Evolutionary conservation across 1,140 invertebrate genomes (phyloP), one percentile per base, ranked within the genome.

Genomic region (Camponotus floridanus): DNA sequence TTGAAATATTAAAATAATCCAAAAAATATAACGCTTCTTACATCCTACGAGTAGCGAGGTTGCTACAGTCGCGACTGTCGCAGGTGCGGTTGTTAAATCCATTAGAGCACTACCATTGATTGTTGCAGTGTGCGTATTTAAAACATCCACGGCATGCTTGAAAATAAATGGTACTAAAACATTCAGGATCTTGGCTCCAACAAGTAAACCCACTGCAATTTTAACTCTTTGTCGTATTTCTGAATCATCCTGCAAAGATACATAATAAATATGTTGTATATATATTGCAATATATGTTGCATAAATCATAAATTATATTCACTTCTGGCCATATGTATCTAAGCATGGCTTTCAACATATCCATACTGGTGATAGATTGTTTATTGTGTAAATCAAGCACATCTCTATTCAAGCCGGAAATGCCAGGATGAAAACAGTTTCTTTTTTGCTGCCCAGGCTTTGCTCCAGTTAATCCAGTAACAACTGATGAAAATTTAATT

Each of bases 161-260:
- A 99, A 99, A 70, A 99, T 95, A 95, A 99, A 99, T n/a, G 99
- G 99, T 6, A 99, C 99, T 87, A 96, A 95, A 3, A 99, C 98
- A 93, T 99, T 99, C 86, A 99, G 92, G 39, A 98, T 92, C 95
- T 99, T 98, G 36, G 98, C 98, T 57, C 97, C 97, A 67, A 98
- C 96, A 42, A 98, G 94, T 64, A 99, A 95, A 59, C 97, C 96
- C 33, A 99, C 88, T 11, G 99, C 98, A 51, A 98, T 91, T 91
- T 98, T 96, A 18, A 99, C 99, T 86, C 99, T 96, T 68, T 97
- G 96, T 90, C 97, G 96, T 80, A 99, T 98, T 86, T 96, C 95
- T 85, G 96, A 94, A 93, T 99, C 97, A 94, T 98, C 97, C 96
- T 98, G 31, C 31, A 81, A 33, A 90, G 89, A 90, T 70, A 59